These are phyloP conservation scores for Cylindroiulus punctatus DNA, from an alignment of 2,888 invertebrate genomes.

Conservation along the genomic window DNA sequence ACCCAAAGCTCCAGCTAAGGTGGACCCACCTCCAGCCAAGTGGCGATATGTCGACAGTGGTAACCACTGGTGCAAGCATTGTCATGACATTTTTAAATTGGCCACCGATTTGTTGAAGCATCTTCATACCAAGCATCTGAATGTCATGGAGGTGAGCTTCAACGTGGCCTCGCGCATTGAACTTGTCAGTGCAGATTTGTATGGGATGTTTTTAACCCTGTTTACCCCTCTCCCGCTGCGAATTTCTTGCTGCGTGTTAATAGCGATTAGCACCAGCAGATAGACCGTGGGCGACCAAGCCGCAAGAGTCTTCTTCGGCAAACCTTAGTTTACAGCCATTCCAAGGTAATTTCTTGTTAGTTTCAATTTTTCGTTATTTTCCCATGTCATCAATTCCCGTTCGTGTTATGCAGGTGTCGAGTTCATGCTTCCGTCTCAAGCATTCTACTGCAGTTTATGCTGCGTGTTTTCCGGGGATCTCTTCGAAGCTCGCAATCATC, in stretches of 20 bases:
- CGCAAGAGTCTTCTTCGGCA: constrained; percentile 15
- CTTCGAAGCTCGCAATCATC: constrained; percentile 62
- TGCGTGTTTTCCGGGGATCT: constrained; percentile 63
- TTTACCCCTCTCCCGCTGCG: not conserved
- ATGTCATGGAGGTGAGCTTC: constrained; percentile 35
- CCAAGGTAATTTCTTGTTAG: constrained; percentile 6
- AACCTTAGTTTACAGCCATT: constrained; percentile 35
- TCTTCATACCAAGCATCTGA: constrained; percentile 58
- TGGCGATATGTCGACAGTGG: constrained; percentile 64
- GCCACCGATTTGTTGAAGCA: constrained; percentile 60
- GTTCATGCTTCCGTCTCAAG: constrained; percentile 63
- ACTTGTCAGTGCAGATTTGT: not conserved
- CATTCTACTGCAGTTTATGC: constrained; percentile 64
- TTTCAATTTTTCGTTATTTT: not conserved
- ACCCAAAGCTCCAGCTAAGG: not conserved
- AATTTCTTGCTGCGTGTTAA: not conserved
- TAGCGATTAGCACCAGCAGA: constrained; percentile 36
- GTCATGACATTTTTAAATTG: constrained; percentile 60
- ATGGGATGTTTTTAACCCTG: not conserved
- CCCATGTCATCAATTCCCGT: not conserved
- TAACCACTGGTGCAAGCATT: constrained; percentile 64
- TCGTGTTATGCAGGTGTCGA: constrained; percentile 62
- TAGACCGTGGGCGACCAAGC: constrained; percentile 39
- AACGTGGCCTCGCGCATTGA: not conserved
- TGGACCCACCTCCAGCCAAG: not conserved